Evolutionary conservation across 2,113 vertebrate genomes (phyloP), one percentile per base, ranked within the genome.

Genomic region (Solenodon paradoxus): DNA sequence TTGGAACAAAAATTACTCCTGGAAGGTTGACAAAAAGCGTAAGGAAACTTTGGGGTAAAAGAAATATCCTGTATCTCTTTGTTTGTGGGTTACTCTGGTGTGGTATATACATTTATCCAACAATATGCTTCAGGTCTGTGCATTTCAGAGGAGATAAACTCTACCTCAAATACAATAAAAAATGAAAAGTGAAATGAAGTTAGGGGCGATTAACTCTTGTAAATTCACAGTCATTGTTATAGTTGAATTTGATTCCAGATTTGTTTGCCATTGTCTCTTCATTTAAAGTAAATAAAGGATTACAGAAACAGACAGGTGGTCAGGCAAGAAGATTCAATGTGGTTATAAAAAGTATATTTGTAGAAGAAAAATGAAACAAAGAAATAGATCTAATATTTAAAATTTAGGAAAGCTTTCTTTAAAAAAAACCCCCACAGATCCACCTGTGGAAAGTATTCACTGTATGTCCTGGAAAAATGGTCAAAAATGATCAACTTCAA

Each of bases 391-490:
- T 75, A n/a, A 49, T 47, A 51, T 51, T 75, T 19, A 74, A 2
- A 12, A 51, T 49, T 75, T 17, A 51, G 11, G 72, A 75, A 75
- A 75, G 20, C 16, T 74, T 74, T 74, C 71, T 42, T 74, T 47
- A 42, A 40, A 61, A 40, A 81, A 63, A 81, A 81, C n/a, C n/a
- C 12, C 32, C 15, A 47, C 11, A 32, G 8, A 83, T 66, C 32
- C 64, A 35, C 61, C 24, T 19, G 35, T 28, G n/a, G 2, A 83
- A 35, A 83, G 61, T 4, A 16, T 83, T 24, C 28, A 83, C 45
- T 45, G 4, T 28, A 49, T 19, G 49, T 0, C 4, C 53, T 19
- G 13, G 32, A n/a, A 66, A 49, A 35, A 49, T 57, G 75, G 35
- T 13, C 75, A 26, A 57, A 35, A 79, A 57, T 6, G 32, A 51